Base-by-base conservation (phyloP, 1,140 invertebrate genomes). In the Ceratitis capitata region DNA sequence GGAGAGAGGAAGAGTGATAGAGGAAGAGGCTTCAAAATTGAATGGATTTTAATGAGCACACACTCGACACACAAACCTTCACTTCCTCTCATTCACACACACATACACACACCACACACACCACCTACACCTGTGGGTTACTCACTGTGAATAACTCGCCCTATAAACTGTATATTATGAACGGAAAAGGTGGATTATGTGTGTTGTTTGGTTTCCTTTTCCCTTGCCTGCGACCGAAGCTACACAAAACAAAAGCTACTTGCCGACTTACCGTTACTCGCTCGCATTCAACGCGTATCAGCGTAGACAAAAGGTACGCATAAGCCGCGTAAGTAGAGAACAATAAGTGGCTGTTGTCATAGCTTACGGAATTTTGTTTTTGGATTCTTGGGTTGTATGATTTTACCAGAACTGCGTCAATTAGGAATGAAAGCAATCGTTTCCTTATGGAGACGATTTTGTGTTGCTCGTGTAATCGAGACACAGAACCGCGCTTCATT, bases 21-120 rank as follows among this genome's bases (percentile, higher is more conserved):
- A 35, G 39, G 39, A 69, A 4, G 32, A 4, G 4, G 32, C 69
- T 78, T 45, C 35, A 47, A 42, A 10, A 45, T 39, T 78, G 39
- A 78, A 78, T 78, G 23, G 69, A 26, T 78, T 61, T 61, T 78
- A 78, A 78, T 78, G 23, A 26, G 39, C 39, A 39, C 19, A n/a
- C 19, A 56, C 23, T 23, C n/a, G 19, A 23, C 39, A 42, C n/a
- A 2, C 69, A 45, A 7, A 23, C 19, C n/a, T n/a, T 12, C 16
- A 23, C 29, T 19, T 32, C 14, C 69, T 42, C 19, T 19, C 6
- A 47, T 78, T 26, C 9, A 2, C 26, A 29, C 5, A n/a, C 16
- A 42, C n/a, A 10, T 32, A 23, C 39, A 7, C n/a, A n/a, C 16
- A 26, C 19, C 1, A 26, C 7, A n/a, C n/a, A 42, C 69, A 39